Evolutionary conservation across 1,140 invertebrate genomes (phyloP).

Genomic region (Artemia franciscana): DNA sequence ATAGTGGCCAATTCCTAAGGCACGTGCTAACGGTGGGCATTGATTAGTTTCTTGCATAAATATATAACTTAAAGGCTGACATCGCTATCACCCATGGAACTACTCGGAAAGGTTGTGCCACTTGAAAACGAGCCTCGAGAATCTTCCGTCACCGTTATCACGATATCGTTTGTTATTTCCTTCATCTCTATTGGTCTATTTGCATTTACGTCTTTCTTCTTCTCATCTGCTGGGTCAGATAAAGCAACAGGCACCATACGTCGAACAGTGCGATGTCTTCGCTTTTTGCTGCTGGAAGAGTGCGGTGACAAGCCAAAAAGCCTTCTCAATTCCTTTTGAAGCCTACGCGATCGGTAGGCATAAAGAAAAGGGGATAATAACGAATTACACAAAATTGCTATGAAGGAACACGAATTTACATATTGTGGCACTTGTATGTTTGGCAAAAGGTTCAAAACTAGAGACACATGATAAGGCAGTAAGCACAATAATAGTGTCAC

Average conservation of each 20-base stretch:
- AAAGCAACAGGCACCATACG: conserved; percentile 17
- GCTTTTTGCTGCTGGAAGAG: conserved; percentile 16
- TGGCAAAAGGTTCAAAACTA: conserved; percentile 23
- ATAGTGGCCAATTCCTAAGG: too few species aligned
- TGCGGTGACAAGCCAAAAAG: conserved; percentile 27
- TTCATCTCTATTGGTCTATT: conserved; percentile 13
- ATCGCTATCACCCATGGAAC: conserved; percentile 7
- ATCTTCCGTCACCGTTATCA: conserved; percentile 25
- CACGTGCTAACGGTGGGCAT: too few species aligned
- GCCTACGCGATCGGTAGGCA: conserved; percentile 45
- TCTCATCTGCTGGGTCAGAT: conserved; percentile 18
- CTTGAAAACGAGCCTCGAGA: conserved; percentile 28
- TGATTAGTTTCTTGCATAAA: too few species aligned
- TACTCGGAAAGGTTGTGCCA: conserved; percentile 16
- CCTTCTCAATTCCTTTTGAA: conserved; percentile 39
- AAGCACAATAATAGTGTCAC: conserved; percentile 45
- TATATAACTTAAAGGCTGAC: conserved; percentile 10
- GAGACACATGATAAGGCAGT: conserved; percentile 34
- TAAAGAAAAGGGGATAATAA: conserved; percentile 49
- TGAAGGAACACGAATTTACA: conserved; percentile 29
- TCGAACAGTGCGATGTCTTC: conserved; percentile 12
- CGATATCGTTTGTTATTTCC: conserved; percentile 22
- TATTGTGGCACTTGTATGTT: conserved; percentile 18
- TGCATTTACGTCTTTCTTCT: conserved; percentile 10
- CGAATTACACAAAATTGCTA: conserved; percentile 37